Conservation (phyloP, 2,113 vertebrate species). For the Mixornis gularis region DNA sequence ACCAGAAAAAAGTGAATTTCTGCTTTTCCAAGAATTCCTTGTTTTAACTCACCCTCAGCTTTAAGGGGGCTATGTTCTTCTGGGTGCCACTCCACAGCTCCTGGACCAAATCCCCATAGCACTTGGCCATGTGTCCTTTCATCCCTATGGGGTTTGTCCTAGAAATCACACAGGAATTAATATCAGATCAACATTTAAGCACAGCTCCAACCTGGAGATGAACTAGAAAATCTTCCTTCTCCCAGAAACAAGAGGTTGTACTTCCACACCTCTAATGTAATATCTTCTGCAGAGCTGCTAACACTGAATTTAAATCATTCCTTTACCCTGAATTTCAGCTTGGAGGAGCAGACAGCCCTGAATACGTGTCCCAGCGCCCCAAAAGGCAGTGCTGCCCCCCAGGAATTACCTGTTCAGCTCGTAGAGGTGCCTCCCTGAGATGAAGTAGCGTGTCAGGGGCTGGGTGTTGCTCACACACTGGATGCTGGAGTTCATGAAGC, state of each 20-base stretch:
- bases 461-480: slow-evolving; percentile 99
- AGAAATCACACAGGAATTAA: slow-evolving; percentile 34
- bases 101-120: slow-evolving; percentile 95
- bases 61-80: slow-evolving; percentile 94
- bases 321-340: neutral
- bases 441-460: slow-evolving; percentile 93
- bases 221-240: neutral
- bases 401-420: slow-evolving; percentile 91
- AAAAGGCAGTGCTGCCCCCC: neutral
- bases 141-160: slow-evolving; percentile 98
- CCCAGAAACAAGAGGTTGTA: neutral
- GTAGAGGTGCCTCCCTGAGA: slow-evolving; percentile 95
- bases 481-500: slow-evolving; percentile 99
- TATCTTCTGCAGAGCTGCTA: neutral
- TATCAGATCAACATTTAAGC: neutral
- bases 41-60: slow-evolving; percentile 82
- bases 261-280: neutral
- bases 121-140: slow-evolving; percentile 99
- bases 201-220: neutral
- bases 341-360: neutral
- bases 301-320: neutral
- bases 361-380: neutral
- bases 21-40: neutral
- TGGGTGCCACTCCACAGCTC: slow-evolving; percentile 98
- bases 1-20: neutral